phyloP scores from a whole-genome alignment of 2,797 vertebrate genomes.

The Ataeniobius toweri region DNA sequence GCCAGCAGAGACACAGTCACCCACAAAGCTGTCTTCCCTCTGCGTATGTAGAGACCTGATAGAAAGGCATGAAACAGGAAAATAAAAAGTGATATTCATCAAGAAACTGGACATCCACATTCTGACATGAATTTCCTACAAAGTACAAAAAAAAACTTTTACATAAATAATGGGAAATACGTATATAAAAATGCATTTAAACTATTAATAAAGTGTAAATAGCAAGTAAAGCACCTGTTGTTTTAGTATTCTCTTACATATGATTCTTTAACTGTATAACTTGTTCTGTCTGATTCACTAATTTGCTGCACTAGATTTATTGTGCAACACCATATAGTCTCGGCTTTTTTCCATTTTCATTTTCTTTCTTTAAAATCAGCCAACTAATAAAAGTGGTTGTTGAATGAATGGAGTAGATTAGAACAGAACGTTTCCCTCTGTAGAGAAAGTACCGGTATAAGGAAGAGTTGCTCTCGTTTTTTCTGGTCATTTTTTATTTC shows the following conservation, averaged over 20 bases:
- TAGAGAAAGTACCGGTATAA: neutral
- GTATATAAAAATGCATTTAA: neutral
- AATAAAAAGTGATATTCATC: neutral
- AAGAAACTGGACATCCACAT: neutral
- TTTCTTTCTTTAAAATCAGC: neutral
- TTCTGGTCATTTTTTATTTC: neutral
- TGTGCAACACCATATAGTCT: neutral
- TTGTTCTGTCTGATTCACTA: neutral
- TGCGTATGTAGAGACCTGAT: slow-evolving; percentile 83
- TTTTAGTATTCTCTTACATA: neutral
- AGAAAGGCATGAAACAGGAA: neutral
- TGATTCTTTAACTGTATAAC: neutral
- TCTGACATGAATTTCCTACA: neutral
- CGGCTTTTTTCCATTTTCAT: neutral
- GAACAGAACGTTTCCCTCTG: neutral
- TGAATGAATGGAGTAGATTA: neutral
- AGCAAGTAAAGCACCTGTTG: neutral
- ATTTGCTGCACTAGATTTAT: neutral
- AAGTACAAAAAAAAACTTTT: neutral
- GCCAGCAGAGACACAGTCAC: slow-evolving; percentile 84
- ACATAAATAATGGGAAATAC: neutral
- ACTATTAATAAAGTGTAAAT: neutral
- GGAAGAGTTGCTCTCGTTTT: no score
- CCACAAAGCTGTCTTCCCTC: slow-evolving; percentile 87
- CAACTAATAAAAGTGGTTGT: neutral